These are phyloP conservation scores for Homarus gammarus DNA, from an alignment of 2,888 invertebrate genomes.

Conservation along the genomic window DNA sequence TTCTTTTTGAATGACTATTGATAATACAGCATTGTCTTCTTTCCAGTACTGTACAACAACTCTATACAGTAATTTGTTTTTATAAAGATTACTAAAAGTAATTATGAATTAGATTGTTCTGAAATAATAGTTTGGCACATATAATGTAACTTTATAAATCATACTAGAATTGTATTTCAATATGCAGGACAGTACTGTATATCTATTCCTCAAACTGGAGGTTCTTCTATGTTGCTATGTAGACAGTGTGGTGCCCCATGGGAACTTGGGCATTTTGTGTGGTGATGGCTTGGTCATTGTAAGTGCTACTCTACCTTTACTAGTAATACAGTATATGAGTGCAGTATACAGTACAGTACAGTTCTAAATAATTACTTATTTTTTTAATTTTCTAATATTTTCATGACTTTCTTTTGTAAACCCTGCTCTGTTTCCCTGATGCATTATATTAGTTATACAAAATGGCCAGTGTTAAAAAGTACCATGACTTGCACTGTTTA, in stretches of 20 bases:
- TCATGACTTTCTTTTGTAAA: too few relatives aligned
- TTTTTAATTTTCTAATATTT: too few relatives aligned
- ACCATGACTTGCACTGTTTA: too few relatives aligned
- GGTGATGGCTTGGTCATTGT: background rate
- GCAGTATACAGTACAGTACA: too few relatives aligned
- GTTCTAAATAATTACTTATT: too few relatives aligned
- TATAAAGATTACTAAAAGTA: background rate
- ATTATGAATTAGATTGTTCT: background rate
- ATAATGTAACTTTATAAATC: background rate
- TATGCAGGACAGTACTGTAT: background rate
- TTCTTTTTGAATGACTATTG: background rate
- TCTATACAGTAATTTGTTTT: too few relatives aligned
- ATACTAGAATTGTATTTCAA: background rate
- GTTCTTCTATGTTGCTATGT: background rate
- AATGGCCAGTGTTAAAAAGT: too few relatives aligned
- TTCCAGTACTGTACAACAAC: too few relatives aligned
- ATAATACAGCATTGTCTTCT: background rate
- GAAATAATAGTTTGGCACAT: background rate
- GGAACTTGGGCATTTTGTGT: background rate
- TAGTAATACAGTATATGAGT: background rate
- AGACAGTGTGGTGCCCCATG: background rate
- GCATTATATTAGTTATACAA: too few relatives aligned
- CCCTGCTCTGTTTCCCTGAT: too few relatives aligned
- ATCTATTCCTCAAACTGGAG: background rate
- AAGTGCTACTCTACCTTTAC: background rate